These are phyloP conservation scores for Neostethus bicornis DNA, from an alignment of 2,797 vertebrate species.

Conservation along the genomic window DNA sequence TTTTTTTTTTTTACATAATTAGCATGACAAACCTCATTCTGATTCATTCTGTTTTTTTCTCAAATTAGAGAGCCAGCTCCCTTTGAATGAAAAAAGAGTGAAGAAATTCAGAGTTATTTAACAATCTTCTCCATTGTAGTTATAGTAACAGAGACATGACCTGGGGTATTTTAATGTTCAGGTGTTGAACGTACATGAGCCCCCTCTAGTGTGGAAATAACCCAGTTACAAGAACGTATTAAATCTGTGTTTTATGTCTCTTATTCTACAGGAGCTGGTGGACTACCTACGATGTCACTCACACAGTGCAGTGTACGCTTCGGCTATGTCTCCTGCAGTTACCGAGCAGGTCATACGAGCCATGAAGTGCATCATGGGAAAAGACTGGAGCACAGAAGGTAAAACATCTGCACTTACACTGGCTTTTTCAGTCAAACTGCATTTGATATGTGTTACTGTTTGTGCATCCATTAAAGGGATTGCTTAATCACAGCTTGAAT, in stretches of 20 bases:
- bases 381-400: conserved; percentile 87
- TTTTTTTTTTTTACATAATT: conserved; percentile 72
- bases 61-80: conserved; percentile 30
- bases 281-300: conserved; percentile 88
- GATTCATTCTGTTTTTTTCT: conserved; percentile 50
- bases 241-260: conserved; percentile 1
- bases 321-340: conserved; percentile 87
- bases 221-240: conserved; percentile 35
- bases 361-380: conserved; percentile 89
- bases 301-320: conserved; percentile 87
- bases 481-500: not conserved
- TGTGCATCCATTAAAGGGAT: not conserved
- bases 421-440: not conserved
- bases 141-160: conserved; percentile 28
- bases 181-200: conserved; percentile 54
- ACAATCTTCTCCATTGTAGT: conserved; percentile 24
- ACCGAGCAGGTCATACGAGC: conserved; percentile 88
- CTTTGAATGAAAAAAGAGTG: conserved; percentile 24
- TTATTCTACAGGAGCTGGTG: conserved; percentile 85
- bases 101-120: conserved; percentile 32
- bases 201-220: conserved; percentile 64
- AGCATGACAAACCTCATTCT: conserved; percentile 49
- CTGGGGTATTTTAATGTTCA: conserved; percentile 47
- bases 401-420: conserved; percentile 54
- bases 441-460: not conserved